Percentiles rank a stretch among this genome's conserved stretches.
Evolutionary conservation across 53 echinoderm and acorn worm species (phyloP).

Genomic region (Zoroaster sp.): DNA sequence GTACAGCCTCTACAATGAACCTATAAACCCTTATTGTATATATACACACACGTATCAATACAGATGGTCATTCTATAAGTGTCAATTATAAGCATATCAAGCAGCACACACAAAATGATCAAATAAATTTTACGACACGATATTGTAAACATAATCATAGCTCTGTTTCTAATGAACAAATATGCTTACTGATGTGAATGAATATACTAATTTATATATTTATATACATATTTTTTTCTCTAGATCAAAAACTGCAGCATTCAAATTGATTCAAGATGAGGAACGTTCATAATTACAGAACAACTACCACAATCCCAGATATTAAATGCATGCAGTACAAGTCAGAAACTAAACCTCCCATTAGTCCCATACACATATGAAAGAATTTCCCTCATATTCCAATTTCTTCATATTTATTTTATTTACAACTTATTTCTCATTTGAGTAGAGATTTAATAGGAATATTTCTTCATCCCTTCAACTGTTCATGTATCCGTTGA

Average conservation of each 20-base stretch:
- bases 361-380: background rate
- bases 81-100: background rate
- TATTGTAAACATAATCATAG: background rate
- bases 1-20: constrained; percentile 13
- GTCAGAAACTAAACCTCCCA: background rate
- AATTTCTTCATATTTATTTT: background rate
- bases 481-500: background rate
- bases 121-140: background rate
- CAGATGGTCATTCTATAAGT: background rate
- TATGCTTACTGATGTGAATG: background rate
- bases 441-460: background rate
- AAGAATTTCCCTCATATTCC: background rate
- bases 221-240: background rate
- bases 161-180: background rate
- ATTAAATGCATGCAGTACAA: constrained; percentile 3
- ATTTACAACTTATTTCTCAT: background rate
- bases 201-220: background rate
- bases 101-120: constrained; percentile 30
- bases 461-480: background rate
- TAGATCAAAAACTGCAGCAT: constrained; percentile 24
- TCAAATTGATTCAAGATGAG: constrained; percentile 1
- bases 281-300: background rate
- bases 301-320: constrained; percentile 1
- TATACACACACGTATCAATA: background rate
- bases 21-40: background rate